phyloP scores from a whole-genome alignment of 2,888 invertebrate species.

The Drosophila meridiana region DNA sequence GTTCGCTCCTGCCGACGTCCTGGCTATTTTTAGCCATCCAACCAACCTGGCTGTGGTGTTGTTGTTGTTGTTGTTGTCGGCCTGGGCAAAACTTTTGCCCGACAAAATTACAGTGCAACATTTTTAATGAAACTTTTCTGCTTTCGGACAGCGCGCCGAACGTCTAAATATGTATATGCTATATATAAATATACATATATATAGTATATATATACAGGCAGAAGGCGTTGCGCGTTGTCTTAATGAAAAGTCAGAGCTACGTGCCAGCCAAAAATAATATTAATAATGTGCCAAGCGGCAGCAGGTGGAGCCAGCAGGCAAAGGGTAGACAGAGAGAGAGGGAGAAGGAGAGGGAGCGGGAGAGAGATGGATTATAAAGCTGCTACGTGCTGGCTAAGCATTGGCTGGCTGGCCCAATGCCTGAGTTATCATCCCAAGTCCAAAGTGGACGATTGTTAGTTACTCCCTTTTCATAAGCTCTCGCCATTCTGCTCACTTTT shows the following conservation, averaged over 20 bases:
- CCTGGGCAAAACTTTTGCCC: conserved; percentile 42
- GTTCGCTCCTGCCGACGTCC: conserved; percentile 18
- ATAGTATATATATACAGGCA: conserved; percentile 13
- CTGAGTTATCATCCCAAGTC: conserved; percentile 24
- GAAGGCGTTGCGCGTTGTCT: conserved; percentile 55
- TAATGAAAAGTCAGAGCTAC: conserved; percentile 76
- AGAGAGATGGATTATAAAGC: not conserved
- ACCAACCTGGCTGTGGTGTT: conserved; percentile 13
- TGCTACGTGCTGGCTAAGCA: conserved; percentile 44
- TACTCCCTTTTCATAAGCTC: conserved; percentile 2
- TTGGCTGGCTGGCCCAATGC: conserved; percentile 35
- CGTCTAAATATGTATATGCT: conserved; percentile 23
- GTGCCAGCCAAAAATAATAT: conserved; percentile 68
- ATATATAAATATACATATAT: conserved; percentile 1
- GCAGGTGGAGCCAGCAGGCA: conserved; percentile 20
- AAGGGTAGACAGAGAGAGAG: not conserved
- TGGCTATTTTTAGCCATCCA: conserved; percentile 65
- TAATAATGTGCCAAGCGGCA: conserved; percentile 65
- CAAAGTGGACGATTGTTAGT: conserved; percentile 46
- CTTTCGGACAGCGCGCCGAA: conserved; percentile 14
- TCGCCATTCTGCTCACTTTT: conserved; percentile 25
- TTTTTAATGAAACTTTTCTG: conserved; percentile 75
- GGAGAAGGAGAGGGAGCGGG: not conserved
- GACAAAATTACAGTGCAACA: conserved; percentile 75
- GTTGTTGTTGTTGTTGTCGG: not conserved